Percentiles rank a stretch among this genome's conserved stretches.
phyloP scores from a whole-genome alignment of 2,113 vertebrate genomes.

The Oostethus manadensis region DNA sequence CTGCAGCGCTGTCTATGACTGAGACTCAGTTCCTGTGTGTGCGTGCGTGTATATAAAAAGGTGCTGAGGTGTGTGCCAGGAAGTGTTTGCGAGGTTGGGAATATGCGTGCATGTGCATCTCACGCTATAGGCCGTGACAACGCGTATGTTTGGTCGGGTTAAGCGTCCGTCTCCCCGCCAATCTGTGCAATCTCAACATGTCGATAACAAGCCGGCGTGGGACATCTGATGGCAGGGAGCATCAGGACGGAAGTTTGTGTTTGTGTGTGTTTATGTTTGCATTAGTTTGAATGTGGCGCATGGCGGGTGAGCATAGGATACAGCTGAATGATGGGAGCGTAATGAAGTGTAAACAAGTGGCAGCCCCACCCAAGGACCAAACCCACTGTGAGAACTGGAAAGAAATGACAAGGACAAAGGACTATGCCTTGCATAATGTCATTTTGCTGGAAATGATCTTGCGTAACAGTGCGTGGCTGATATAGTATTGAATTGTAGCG shows the following conservation, averaged over 20 bases:
- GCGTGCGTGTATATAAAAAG: conserved; percentile 15
- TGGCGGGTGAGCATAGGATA: conserved; percentile 25
- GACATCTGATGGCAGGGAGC: conserved; percentile 29
- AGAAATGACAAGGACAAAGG: neutral
- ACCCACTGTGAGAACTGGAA: neutral
- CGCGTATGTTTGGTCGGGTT: conserved; percentile 16
- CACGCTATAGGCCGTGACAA: conserved; percentile 2
- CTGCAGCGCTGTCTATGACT: conserved; percentile 33
- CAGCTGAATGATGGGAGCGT: conserved; percentile 30
- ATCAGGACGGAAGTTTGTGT: conserved; percentile 31
- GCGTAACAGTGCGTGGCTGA: neutral
- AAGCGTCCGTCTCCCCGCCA: conserved; percentile 25
- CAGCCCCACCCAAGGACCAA: conserved; percentile 20
- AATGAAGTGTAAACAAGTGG: conserved; percentile 11
- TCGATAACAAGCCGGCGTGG: conserved; percentile 43
- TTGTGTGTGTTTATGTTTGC: neutral
- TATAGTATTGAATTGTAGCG: no score
- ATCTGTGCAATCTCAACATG: conserved; percentile 45
- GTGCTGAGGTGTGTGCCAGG: conserved; percentile 4
- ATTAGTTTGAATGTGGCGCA: conserved; percentile 3
- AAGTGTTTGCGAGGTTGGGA: conserved; percentile 7
- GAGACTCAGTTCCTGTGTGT: conserved; percentile 23
- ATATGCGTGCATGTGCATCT: conserved; percentile 7
- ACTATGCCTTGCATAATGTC: neutral
- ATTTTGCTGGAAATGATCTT: neutral